phyloP scores from a whole-genome alignment of 2,888 invertebrate species.

The Neoaliturus tenellus region DNA sequence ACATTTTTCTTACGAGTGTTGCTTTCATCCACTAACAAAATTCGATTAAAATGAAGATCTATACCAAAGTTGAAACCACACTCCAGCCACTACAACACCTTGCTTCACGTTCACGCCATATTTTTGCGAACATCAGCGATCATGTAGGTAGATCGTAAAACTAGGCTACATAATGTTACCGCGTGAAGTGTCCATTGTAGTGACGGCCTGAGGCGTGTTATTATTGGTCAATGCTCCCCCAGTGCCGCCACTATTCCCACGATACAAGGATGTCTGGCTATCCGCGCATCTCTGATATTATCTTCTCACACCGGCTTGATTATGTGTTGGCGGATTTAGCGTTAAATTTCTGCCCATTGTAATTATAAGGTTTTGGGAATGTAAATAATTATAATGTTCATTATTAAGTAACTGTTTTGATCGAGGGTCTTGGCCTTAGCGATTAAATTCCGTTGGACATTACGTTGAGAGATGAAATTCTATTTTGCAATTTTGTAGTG shows the following conservation, averaged over 20 bases:
- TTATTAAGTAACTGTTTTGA: too few species aligned
- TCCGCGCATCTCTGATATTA: neutral
- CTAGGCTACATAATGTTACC: constrained; percentile 2
- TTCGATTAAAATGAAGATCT: too few species aligned
- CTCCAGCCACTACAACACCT: neutral
- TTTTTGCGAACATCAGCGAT: neutral
- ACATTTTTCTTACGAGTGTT: too few species aligned
- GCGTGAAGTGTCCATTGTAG: constrained; percentile 2
- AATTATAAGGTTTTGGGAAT: too few species aligned
- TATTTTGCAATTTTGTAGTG: too few species aligned
- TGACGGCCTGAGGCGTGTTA: neutral
- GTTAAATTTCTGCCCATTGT: neutral
- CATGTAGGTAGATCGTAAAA: constrained; percentile 5
- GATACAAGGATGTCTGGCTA: neutral
- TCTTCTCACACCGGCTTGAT: neutral
- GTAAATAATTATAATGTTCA: too few species aligned
- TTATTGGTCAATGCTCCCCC: constrained; percentile 22
- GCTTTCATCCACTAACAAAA: too few species aligned
- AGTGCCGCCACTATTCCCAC: constrained; percentile 1
- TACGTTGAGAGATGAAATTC: too few species aligned
- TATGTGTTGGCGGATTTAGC: neutral
- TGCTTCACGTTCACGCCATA: neutral
- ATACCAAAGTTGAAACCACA: too few species aligned
- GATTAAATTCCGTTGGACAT: too few species aligned
- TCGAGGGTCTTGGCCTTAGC: too few species aligned